Evolutionary conservation across 2,113 vertebrate genomes (phyloP).

Genomic region (Sphaerodactylus townsendi): DNA sequence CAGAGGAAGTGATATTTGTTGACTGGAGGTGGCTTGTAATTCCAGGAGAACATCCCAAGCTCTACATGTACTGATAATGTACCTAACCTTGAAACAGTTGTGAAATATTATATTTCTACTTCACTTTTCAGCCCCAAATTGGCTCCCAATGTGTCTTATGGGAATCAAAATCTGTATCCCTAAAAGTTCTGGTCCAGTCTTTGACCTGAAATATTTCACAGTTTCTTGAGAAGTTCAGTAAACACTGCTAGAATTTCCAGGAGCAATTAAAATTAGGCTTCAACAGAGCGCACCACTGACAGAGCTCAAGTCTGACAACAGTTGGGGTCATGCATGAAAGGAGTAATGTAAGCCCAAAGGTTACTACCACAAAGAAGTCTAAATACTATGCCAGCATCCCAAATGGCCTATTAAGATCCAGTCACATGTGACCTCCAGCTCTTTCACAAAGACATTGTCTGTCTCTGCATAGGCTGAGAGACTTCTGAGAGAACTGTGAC

Average conservation of each 20-base stretch:
- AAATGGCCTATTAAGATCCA: neutral
- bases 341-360: neutral
- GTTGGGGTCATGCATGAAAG: neutral
- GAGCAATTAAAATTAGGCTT: neutral
- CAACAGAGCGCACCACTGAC: neutral
- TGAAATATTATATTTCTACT: too few species aligned
- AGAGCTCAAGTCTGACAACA: neutral
- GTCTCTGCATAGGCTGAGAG: too few species aligned
- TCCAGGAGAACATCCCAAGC: too few species aligned
- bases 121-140: too few species aligned
- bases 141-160: too few species aligned
- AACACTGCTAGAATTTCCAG: neutral
- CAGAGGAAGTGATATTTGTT: too few species aligned
- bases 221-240: neutral
- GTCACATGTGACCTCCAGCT: neutral
- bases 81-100: too few species aligned
- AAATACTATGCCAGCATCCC: neutral
- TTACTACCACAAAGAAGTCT: neutral
- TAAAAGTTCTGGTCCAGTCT: neutral
- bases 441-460: neutral
- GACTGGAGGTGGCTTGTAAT: too few species aligned
- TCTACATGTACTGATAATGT: too few species aligned
- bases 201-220: neutral
- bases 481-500: too few species aligned
- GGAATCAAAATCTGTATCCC: neutral